phyloP scores from a whole-genome alignment of 2,888 invertebrate species.

The Melieria omissa region DNA sequence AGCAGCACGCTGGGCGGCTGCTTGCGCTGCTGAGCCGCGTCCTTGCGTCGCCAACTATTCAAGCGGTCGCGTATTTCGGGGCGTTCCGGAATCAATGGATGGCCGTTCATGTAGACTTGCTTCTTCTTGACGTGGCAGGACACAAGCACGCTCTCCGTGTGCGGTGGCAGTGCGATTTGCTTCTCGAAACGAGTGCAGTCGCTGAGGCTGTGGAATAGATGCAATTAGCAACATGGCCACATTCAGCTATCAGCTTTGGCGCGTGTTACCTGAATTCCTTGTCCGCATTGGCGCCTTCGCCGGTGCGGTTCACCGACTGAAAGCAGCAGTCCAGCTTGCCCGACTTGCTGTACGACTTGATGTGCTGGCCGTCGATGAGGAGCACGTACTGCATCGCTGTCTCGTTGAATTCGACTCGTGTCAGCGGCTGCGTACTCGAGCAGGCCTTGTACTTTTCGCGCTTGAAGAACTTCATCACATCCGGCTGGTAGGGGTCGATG shows the following conservation, averaged over 20 bases:
- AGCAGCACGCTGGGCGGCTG: constrained; percentile 75
- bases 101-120: constrained; percentile 67
- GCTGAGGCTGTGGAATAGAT: constrained; percentile 46
- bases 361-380: constrained; percentile 53
- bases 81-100: constrained; percentile 70
- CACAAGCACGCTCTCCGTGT: constrained; percentile 69
- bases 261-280: constrained; percentile 51
- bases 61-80: constrained; percentile 68
- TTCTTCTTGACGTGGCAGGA: constrained; percentile 65
- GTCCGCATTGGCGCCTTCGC: constrained; percentile 54
- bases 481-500: constrained; percentile 71
- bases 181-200: constrained; percentile 68
- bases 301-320: constrained; percentile 58
- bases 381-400: constrained; percentile 54
- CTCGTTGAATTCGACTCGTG: constrained; percentile 54
- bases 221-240: neutral
- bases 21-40: constrained; percentile 48
- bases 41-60: constrained; percentile 51
- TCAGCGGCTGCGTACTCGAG: constrained; percentile 60
- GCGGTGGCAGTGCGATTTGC: constrained; percentile 58
- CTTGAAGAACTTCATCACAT: constrained; percentile 69
- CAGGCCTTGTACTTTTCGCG: constrained; percentile 70
- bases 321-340: constrained; percentile 60
- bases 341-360: constrained; percentile 50
- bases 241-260: too few species aligned